These are phyloP conservation scores for Ptychodera flava DNA, from an alignment of 35 echinoderm and acorn worm genomes.

Conservation along the genomic window DNA sequence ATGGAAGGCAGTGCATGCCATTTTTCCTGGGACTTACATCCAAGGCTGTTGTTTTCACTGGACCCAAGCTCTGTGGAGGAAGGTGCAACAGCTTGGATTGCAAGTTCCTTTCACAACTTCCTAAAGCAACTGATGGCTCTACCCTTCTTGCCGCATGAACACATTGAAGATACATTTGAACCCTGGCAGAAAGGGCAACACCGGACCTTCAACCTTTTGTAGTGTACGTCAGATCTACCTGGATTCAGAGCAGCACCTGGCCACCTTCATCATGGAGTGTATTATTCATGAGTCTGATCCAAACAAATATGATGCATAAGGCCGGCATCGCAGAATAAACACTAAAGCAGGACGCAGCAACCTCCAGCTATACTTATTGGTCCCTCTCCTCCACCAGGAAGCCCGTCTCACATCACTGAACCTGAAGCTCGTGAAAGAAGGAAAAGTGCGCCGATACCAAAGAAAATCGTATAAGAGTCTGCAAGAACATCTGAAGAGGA, in stretches of 20 bases:
- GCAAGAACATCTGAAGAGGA: slow-evolving; percentile 9
- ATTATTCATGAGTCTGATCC: slow-evolving; percentile 12
- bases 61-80: slow-evolving; percentile 3
- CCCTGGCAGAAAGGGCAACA: neutral
- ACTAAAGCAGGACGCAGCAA: slow-evolving; percentile 2
- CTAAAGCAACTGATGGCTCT: neutral
- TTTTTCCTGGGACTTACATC: slow-evolving; percentile 19
- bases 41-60: neutral
- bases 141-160: neutral
- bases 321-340: slow-evolving; percentile 40
- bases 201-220: neutral
- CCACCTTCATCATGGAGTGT: neutral
- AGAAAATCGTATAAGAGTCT: neutral
- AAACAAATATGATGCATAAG: slow-evolving; percentile 47
- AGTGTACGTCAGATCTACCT: neutral
- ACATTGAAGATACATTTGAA: neutral
- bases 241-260: neutral
- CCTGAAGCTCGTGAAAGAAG: slow-evolving; percentile 5
- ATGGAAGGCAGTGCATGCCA: slow-evolving; percentile 19
- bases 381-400: slow-evolving; percentile 21
- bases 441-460: slow-evolving; percentile 14
- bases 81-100: neutral
- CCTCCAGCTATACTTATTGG: slow-evolving; percentile 2
- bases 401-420: neutral
- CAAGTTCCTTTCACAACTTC: neutral